A percentile compares a stretch with the other conserved stretches of the same genome.
Evolutionary conservation across 2,113 vertebrate genomes (phyloP).

Genomic region (Triplophysa dalaica): DNA sequence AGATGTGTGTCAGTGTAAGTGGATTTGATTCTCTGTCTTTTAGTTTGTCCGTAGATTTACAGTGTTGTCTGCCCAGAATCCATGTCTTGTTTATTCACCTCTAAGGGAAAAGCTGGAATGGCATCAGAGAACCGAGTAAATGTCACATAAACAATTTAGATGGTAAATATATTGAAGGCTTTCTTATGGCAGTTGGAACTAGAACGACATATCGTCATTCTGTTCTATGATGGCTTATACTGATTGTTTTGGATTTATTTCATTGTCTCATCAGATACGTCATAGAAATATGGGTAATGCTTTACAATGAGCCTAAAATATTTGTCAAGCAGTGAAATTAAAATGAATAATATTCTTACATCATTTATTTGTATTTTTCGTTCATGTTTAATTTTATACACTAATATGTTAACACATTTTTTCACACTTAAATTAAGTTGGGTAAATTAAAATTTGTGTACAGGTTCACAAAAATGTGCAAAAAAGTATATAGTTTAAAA

Average conservation of each 20-base stretch:
- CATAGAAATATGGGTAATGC: slow-evolving; percentile 28
- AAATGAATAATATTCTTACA: too few relatives aligned
- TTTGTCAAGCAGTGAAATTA: too few relatives aligned
- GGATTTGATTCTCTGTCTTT: slow-evolving; percentile 12
- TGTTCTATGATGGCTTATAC: slow-evolving; percentile 39
- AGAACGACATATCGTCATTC: background rate
- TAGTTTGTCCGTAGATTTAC: background rate
- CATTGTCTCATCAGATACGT: slow-evolving; percentile 31
- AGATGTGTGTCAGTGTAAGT: background rate
- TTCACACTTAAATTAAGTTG: too few relatives aligned
- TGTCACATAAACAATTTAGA: slow-evolving; percentile 7
- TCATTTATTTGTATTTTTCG: too few relatives aligned
- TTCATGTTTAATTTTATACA: too few relatives aligned
- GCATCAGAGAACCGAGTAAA: background rate
- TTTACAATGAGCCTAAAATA: too few relatives aligned
- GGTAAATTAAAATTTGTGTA: too few relatives aligned
- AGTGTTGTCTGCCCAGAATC: background rate
- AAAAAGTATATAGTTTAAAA: too few relatives aligned
- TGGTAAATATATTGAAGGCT: slow-evolving; percentile 1
- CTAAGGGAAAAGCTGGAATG: slow-evolving; percentile 10
- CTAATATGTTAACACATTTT: too few relatives aligned
- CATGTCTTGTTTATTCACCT: slow-evolving; percentile 10
- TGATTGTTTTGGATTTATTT: slow-evolving; percentile 32
- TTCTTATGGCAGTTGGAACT: background rate
- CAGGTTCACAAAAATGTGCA: too few relatives aligned